phyloP scores from a whole-genome alignment of 30 jellyfish, hydroid and myxozoan genomes.

The Catostylus mosaicus region DNA sequence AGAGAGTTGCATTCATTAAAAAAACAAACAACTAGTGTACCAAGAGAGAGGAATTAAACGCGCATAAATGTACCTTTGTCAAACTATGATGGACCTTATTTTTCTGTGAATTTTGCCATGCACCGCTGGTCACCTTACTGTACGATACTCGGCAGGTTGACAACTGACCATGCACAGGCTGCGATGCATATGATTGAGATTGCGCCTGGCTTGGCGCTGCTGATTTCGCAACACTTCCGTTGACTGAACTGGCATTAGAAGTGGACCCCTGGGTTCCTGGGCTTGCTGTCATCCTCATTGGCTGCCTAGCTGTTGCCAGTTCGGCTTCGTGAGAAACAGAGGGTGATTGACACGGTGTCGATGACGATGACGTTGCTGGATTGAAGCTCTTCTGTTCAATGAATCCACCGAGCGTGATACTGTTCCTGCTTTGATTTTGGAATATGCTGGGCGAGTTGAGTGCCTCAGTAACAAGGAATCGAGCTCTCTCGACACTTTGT shows the following conservation, averaged over 20 bases:
- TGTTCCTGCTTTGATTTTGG: constrained; percentile 65
- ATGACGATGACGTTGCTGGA: constrained; percentile 41
- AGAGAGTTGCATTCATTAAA: too few relatives aligned
- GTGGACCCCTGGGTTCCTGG: constrained; percentile 53
- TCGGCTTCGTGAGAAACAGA: constrained; percentile 27
- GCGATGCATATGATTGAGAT: constrained; percentile 43
- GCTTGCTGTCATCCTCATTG: constrained; percentile 49
- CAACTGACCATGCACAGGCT: constrained; percentile 20
- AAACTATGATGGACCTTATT: background rate
- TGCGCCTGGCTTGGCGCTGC: background rate
- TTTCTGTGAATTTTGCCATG: constrained; percentile 66
- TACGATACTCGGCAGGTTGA: constrained; percentile 64
- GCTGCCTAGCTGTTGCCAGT: constrained; percentile 46
- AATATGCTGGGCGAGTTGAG: constrained; percentile 95
- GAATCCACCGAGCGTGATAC: constrained; percentile 80
- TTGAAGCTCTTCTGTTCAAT: constrained; percentile 71
- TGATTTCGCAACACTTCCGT: background rate
- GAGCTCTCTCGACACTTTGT: constrained; percentile 92
- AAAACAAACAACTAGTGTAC: too few relatives aligned
- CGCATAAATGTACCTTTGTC: constrained; percentile 16
- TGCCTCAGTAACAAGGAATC: constrained; percentile 94
- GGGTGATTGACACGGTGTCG: constrained; percentile 21
- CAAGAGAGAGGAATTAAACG: too few relatives aligned
- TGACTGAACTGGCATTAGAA: constrained; percentile 7
- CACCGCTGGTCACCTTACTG: constrained; percentile 86